Evolutionary conservation across 2,113 vertebrate genomes (phyloP).

Genomic region (Nestor notabilis): DNA sequence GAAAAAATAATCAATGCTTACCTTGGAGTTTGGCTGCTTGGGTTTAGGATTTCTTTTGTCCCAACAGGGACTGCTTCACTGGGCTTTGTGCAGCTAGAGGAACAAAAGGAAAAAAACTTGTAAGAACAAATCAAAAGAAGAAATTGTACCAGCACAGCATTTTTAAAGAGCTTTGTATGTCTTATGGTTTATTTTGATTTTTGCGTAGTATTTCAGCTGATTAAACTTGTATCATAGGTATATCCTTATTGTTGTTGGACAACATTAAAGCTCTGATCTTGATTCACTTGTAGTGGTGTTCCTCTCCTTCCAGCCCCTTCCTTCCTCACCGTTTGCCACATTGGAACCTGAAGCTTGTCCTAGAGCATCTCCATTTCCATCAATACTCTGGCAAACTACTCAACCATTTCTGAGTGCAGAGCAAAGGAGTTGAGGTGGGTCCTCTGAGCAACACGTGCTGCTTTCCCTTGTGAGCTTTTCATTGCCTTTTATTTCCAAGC

Average conservation of each 20-base stretch:
- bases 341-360: background rate
- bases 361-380: background rate
- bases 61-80: background rate
- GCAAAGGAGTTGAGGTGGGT: background rate
- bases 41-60: background rate
- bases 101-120: background rate
- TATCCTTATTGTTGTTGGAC: background rate
- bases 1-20: background rate
- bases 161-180: background rate
- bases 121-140: background rate
- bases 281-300: background rate
- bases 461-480: rapidly evolving
- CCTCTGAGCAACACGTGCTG: rapidly evolving
- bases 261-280: background rate
- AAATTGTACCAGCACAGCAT: rapidly evolving
- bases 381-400: rapidly evolving
- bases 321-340: background rate
- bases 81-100: background rate
- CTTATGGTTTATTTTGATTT: background rate
- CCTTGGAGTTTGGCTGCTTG: background rate
- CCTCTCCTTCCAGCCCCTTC: background rate
- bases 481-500: background rate
- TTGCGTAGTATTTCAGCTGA: background rate
- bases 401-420: rapidly evolving
- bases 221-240: background rate